Evolutionary conservation across 2,888 invertebrate species (phyloP).

Genomic region (Scaptomyza flava): DNA sequence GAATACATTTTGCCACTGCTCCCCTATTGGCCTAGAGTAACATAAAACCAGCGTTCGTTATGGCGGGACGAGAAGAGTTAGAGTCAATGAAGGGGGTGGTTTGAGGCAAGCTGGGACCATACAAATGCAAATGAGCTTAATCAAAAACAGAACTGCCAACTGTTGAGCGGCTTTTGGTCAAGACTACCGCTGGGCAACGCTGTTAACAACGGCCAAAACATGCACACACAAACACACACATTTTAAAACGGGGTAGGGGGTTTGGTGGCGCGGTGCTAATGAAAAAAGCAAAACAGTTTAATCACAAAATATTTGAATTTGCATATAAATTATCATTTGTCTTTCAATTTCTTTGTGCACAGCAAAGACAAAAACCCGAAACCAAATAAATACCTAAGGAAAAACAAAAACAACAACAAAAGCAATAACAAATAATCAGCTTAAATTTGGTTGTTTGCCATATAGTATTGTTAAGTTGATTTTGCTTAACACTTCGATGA

Average conservation of each 20-base stretch:
- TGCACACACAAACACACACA: not conserved
- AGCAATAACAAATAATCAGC: slow-evolving; percentile 60
- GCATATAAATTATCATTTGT: slow-evolving; percentile 68
- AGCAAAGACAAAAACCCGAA: slow-evolving; percentile 31
- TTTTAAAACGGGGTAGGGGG: slow-evolving; percentile 2
- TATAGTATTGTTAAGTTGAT: slow-evolving; percentile 24
- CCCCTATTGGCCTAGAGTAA: slow-evolving; percentile 43
- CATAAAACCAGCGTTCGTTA: slow-evolving; percentile 55
- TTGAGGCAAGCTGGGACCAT: slow-evolving; percentile 40
- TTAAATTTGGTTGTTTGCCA: slow-evolving; percentile 33
- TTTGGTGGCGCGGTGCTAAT: slow-evolving; percentile 52
- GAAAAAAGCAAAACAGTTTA: slow-evolving; percentile 73
- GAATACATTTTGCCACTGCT: not conserved
- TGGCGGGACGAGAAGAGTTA: not conserved
- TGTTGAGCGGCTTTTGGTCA: slow-evolving; percentile 60
- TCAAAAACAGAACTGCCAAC: slow-evolving; percentile 71
- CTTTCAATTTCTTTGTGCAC: slow-evolving; percentile 48
- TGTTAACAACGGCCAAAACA: slow-evolving; percentile 26
- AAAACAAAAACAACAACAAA: not conserved
- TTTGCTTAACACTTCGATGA: slow-evolving; percentile 13
- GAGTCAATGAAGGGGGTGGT: not conserved
- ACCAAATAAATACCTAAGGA: slow-evolving; percentile 1
- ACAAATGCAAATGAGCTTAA: slow-evolving; percentile 76
- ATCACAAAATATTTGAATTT: slow-evolving; percentile 72
- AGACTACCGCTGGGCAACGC: slow-evolving; percentile 37